Percentiles rank a stretch among this genome's conserved stretches.
These are phyloP conservation scores for Erebia epiphron DNA, from an alignment of 2,888 invertebrate genomes.

Conservation along the genomic window DNA sequence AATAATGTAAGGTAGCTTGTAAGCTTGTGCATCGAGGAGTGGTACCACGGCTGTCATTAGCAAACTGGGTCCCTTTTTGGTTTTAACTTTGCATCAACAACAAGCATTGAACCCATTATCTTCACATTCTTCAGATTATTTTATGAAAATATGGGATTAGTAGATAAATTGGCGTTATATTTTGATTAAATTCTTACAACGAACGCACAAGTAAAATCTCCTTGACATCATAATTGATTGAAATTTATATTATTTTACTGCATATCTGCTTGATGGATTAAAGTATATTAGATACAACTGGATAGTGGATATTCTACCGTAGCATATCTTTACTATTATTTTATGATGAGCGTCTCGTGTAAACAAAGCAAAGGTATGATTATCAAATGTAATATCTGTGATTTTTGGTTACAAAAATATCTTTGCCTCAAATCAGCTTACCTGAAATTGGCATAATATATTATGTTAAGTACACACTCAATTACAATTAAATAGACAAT, in stretches of 20 bases:
- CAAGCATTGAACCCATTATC: background rate
- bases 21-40: no score
- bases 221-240: background rate
- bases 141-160: background rate
- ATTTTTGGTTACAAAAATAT: background rate
- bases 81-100: no score
- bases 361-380: background rate
- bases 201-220: background rate
- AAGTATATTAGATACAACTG: background rate
- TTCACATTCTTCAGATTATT: background rate
- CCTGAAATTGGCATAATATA: background rate
- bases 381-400: background rate
- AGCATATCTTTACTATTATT: background rate
- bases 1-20: no score
- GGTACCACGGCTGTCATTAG: no score
- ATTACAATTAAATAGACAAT: background rate
- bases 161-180: background rate
- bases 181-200: background rate
- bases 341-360: background rate
- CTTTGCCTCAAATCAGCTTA: background rate
- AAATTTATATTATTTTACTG: background rate
- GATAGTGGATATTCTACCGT: background rate
- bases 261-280: constrained; percentile 12
- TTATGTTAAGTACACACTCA: constrained; percentile 1
- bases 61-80: no score